These are phyloP conservation scores for Spisula solida DNA, from an alignment of 2,888 invertebrate species.

Conservation along the genomic window DNA sequence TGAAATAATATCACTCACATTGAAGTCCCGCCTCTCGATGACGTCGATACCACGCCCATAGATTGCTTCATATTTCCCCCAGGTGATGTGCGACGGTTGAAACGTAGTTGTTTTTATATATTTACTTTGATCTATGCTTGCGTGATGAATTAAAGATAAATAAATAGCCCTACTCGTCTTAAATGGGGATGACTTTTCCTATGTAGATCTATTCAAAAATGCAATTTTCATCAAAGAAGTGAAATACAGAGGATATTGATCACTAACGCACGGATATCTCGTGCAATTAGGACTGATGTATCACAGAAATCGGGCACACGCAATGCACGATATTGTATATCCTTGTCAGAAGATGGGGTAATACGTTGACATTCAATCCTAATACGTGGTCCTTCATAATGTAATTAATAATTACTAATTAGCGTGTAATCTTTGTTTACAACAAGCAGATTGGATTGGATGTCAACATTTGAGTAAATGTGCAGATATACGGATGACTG, in stretches of 20 bases:
- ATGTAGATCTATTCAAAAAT: background rate
- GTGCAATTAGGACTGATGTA: too few species aligned
- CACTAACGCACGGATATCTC: background rate
- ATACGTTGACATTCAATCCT: background rate
- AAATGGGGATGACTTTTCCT: background rate
- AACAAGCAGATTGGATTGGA: background rate
- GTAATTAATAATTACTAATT: background rate
- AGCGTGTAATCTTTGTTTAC: background rate
- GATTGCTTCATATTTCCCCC: background rate
- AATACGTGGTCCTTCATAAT: background rate
- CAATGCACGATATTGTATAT: background rate
- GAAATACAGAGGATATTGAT: background rate
- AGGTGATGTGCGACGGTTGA: background rate
- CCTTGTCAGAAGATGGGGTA: background rate
- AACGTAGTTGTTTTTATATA: background rate
- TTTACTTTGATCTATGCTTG: background rate
- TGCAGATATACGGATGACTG: too few species aligned
- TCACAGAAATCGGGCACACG: background rate
- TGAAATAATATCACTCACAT: constrained; percentile 8
- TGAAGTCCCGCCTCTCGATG: constrained; percentile 10
- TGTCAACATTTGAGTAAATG: background rate
- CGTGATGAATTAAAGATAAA: constrained; percentile 6
- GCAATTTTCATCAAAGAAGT: background rate
- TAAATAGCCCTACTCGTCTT: background rate
- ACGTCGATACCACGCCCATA: background rate